Percentiles rank a stretch among this genome's conserved stretches.
Evolutionary conservation across 2,797 vertebrate genomes (phyloP).

Genomic region (Rhyacichthys aspro): DNA sequence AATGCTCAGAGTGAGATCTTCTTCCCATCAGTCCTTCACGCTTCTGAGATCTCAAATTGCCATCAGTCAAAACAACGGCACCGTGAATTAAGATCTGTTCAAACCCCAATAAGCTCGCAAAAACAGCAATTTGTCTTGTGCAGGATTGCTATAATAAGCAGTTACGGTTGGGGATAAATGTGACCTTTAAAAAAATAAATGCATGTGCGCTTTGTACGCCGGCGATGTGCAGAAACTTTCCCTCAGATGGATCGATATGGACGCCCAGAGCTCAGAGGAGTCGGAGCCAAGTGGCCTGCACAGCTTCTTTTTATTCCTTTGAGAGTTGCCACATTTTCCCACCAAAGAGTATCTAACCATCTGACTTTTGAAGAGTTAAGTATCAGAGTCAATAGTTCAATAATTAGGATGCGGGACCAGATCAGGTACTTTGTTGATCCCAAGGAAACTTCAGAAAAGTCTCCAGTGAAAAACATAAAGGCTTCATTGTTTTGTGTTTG

Average conservation of each 20-base stretch:
- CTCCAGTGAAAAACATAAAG: no score
- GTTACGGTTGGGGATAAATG: slow-evolving; percentile 65
- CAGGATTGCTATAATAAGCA: slow-evolving; percentile 56
- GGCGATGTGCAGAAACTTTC: slow-evolving; percentile 76
- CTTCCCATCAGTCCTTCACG: slow-evolving; percentile 37
- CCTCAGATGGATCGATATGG: slow-evolving; percentile 80
- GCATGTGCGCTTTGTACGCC: slow-evolving; percentile 66
- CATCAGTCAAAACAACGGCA: slow-evolving; percentile 53
- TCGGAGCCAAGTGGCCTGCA: slow-evolving; percentile 75
- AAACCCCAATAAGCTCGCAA: slow-evolving; percentile 24
- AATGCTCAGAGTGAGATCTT: slow-evolving; percentile 57
- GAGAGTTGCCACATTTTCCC: slow-evolving; percentile 70
- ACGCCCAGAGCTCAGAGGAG: slow-evolving; percentile 62
- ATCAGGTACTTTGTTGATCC: no score
- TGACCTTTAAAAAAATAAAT: slow-evolving; percentile 63
- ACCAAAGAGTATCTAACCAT: slow-evolving; percentile 60
- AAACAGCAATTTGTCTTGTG: slow-evolving; percentile 44
- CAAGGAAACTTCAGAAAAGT: no score
- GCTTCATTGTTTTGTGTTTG: no score
- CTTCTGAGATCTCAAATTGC: slow-evolving; percentile 45
- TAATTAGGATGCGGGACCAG: no score
- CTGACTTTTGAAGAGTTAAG: no score
- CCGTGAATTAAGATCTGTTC: slow-evolving; percentile 48
- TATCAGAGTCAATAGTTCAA: no score
- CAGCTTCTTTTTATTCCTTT: slow-evolving; percentile 69